phyloP scores from a whole-genome alignment of 1,140 invertebrate genomes.

The Saccostrea glomerata region DNA sequence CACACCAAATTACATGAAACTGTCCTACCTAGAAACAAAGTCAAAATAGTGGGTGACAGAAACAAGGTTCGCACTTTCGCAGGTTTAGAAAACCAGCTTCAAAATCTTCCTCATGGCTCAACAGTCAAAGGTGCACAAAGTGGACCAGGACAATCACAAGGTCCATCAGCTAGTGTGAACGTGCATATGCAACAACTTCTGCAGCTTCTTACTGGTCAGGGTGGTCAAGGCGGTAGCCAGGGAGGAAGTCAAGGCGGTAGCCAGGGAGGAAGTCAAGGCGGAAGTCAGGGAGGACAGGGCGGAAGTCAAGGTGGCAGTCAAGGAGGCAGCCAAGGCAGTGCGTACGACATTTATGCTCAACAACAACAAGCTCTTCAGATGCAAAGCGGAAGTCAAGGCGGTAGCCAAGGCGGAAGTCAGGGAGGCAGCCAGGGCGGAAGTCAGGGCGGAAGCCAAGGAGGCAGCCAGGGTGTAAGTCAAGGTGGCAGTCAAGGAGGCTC shows the following conservation, averaged over 20 bases:
- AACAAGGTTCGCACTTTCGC: slow-evolving; percentile 13
- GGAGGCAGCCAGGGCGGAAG: neutral
- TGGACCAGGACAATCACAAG: neutral
- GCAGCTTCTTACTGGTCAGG: neutral
- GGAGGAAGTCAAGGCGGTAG: slow-evolving; percentile 12
- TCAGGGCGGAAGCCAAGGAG: neutral
- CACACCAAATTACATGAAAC: neutral
- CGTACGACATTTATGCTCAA: slow-evolving; percentile 7
- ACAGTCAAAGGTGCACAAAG: slow-evolving; percentile 1
- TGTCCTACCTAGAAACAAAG: neutral
- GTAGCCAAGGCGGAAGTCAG: neutral
- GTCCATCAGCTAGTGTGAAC: neutral
- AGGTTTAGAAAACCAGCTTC: slow-evolving; percentile 1
- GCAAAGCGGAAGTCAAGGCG: slow-evolving; percentile 9
- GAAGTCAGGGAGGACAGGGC: neutral
- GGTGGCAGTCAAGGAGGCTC: neutral
- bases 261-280: neutral
- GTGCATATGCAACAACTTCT: slow-evolving; percentile 18
- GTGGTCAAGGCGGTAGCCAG: neutral
- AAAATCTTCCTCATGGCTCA: neutral
- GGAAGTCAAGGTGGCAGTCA: neutral
- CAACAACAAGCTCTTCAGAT: neutral
- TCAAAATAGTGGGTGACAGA: neutral
- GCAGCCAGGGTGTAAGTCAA: neutral
- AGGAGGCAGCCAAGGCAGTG: neutral